phyloP scores from a whole-genome alignment of 92 coral and sea anemone genomes.

The Porites rus region DNA sequence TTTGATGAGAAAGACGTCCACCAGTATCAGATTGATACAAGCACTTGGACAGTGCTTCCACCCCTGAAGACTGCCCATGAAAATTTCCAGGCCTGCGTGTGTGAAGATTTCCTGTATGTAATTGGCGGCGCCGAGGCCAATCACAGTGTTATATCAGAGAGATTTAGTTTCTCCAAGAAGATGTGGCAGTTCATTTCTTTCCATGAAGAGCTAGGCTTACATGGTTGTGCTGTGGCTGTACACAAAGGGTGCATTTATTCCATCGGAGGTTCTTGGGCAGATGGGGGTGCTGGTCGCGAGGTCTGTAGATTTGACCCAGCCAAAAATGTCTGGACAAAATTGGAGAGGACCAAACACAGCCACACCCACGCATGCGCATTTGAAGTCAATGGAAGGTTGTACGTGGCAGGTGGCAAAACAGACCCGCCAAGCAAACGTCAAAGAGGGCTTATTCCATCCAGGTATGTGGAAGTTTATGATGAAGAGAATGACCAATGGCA shows the following conservation, averaged over 20 bases:
- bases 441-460: conserved; percentile 50
- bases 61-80: conserved; percentile 30
- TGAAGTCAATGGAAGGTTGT: conserved; percentile 32
- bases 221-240: conserved; percentile 38
- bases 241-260: conserved; percentile 32
- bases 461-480: conserved; percentile 44
- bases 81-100: conserved; percentile 29
- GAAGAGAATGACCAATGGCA: conserved; percentile 35
- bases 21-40: conserved; percentile 43
- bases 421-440: conserved; percentile 46
- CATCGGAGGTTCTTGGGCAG: conserved; percentile 56
- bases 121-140: conserved; percentile 52
- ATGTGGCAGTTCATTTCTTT: conserved; percentile 54
- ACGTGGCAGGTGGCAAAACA: conserved; percentile 62
- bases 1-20: conserved; percentile 43
- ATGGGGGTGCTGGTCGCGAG: conserved; percentile 36
- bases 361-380: conserved; percentile 43
- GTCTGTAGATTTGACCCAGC: conserved; percentile 45
- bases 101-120: conserved; percentile 56
- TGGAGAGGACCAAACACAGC: conserved; percentile 30
- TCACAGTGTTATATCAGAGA: conserved; percentile 43
- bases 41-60: conserved; percentile 44
- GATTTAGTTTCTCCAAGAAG: conserved; percentile 61
- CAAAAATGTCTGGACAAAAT: conserved; percentile 42
- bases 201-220: conserved; percentile 30